Base-by-base conservation (phyloP, 2,797 vertebrate species). In the Limosa lapponica region DNA sequence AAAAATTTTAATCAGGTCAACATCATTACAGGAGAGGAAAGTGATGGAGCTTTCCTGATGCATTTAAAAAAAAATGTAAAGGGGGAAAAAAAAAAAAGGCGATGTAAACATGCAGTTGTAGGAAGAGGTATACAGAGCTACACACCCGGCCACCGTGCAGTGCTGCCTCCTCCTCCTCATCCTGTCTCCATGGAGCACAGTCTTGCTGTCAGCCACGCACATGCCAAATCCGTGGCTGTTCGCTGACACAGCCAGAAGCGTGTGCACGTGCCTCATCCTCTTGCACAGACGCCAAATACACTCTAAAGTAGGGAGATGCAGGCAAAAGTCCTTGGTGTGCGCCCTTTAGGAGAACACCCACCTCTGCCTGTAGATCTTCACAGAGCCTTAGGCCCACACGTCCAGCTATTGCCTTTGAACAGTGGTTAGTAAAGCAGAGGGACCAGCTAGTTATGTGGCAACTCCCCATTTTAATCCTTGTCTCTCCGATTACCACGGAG, bases 1-100 rank as follows among this genome's bases (percentile, higher is more conserved):
- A 98, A 98, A 97, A 98, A 97, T 97, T 98, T 98, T 98, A 98
- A 99, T 98, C 98, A 98, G 98, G 98, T 98, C 95, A 96, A 95
- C 97, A 97, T 98, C 97, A 95, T 97, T 98, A 98, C 97, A 97
- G 96, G 96, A 96, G 96, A 97, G 95, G 94, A 93, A 97, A 95
- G 97, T 97, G 98, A 98, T 98, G 95, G 97, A 98, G 97, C 88
- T 96, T 96, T 90, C 57, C 73, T 64, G 64, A 89, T 78, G 79
- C 67, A 41, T 95, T 95, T n/a, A 70, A 79, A 93, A 62, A 73
- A 89, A 82, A 75, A 83, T 11, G 36, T 73, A 59, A 46, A 86
- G 71, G 30, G 12, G 71, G 30, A 8, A 9, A 11, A 36, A 36
- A 59, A 73, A 84, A 89, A 71, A 72, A 54, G 44, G 67, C 5